Base-by-base conservation (phyloP, 2,113 vertebrate genomes). In the Hassar affinis region DNA sequence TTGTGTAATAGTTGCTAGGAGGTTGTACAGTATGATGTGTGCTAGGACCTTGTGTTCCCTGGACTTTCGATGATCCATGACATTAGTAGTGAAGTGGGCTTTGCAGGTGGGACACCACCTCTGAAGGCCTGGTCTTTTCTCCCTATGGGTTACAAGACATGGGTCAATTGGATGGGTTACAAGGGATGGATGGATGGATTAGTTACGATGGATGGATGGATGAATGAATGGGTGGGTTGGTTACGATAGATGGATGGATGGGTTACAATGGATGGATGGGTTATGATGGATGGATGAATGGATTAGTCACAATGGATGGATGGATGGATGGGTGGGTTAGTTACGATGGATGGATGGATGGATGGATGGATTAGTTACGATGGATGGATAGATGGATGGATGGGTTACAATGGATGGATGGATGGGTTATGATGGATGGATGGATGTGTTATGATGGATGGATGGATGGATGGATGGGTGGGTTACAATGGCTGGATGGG, bases 101-200 rank as follows among this genome's bases (percentile, higher is more conserved):
- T 96, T 96, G 88, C 98, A 99, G 35, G 95, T 97, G 85, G 95
- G 92, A 87, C 98, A 99, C 97, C 97, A 99, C 11, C 95, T 93
- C 90, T 94, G 94, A 38, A 78, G 75, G 0, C 92, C 91, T 0
- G 92, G 92, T 79, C 93, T 94, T 79, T 95, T 97, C 81, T 96
- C 98, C 76, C 93, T 94, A 85, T 10, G 83, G 42, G 45, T 5
- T 80, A 30, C 85, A 18, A 66, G 18, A 49, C 7, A 10, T 33
- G 68, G 15, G 11, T 33, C 35, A 42, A 45, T 27, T 10, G 38
- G 38, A 42, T 42, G 38, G 38, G 6, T 42, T 3, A 6, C 38
- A 3, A 42, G n/a, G n/a, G 38, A 42, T 42, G 6, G 38, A 42
- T 42, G 38, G 38, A 42, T 42, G 38, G 38, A n/a, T n/a, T n/a